A percentile compares a stretch with the other conserved stretches of the same genome.
These are phyloP conservation scores for Cranoglanis bouderius DNA, from an alignment of 2,113 vertebrate genomes.

Conservation along the genomic window DNA sequence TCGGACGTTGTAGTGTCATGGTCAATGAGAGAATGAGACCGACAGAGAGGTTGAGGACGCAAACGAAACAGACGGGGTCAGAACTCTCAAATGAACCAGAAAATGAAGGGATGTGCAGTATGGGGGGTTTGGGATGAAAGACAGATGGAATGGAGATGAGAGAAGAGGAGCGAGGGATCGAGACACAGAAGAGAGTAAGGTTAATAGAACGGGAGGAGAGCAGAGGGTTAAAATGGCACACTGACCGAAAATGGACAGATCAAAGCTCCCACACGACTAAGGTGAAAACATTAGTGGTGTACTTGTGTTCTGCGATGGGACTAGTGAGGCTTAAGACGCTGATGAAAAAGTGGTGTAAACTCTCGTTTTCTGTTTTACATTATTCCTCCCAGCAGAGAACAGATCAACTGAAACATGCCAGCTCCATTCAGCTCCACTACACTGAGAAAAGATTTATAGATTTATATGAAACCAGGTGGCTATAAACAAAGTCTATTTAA, in stretches of 20 bases:
- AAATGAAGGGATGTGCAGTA: slow-evolving; percentile 59
- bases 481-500: slow-evolving; percentile 19
- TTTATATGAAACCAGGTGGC: slow-evolving; percentile 11
- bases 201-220: slow-evolving; percentile 71
- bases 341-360: slow-evolving; percentile 6
- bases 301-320: not conserved
- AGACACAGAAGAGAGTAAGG: slow-evolving; percentile 59
- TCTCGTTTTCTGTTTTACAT: not conserved
- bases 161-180: slow-evolving; percentile 44
- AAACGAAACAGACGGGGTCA: slow-evolving; percentile 42
- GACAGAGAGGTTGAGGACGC: slow-evolving; percentile 1
- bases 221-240: slow-evolving; percentile 67
- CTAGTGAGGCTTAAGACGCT: not conserved
- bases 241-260: slow-evolving; percentile 76
- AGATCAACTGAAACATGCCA: not conserved
- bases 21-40: slow-evolving; percentile 4
- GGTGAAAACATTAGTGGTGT: slow-evolving; percentile 55
- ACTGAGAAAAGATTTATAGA: slow-evolving; percentile 9
- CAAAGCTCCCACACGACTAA: slow-evolving; percentile 54
- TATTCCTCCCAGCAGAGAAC: not conserved
- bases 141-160: slow-evolving; percentile 59
- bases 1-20: not conserved
- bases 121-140: slow-evolving; percentile 41
- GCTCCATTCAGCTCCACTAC: slow-evolving; percentile 26
- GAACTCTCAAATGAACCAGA: slow-evolving; percentile 59